Percentiles rank a stretch among this genome's conserved stretches.
Conservation (phyloP, 2,113 vertebrate genomes). For the Leptosomus discolor region DNA sequence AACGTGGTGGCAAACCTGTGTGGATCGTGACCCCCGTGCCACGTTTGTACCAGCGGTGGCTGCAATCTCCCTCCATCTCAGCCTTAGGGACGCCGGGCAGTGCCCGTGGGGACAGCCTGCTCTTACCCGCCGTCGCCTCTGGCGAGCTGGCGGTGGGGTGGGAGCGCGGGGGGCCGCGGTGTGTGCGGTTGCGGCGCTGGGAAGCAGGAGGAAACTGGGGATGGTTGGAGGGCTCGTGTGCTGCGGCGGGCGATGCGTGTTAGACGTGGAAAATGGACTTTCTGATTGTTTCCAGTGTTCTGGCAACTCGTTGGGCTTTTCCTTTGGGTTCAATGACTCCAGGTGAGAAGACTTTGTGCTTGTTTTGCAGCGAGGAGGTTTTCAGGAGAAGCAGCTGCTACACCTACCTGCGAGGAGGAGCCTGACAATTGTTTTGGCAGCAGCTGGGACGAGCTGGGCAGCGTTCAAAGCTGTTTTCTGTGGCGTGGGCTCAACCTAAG, state of each 20-base stretch:
- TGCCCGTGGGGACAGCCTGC: background rate
- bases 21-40: background rate
- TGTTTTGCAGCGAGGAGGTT: background rate
- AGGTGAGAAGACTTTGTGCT: background rate
- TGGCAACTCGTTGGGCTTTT: background rate
- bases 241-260: fast-evolving
- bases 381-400: background rate
- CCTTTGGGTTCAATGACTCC: background rate
- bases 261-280: background rate
- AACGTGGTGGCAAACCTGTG: fast-evolving
- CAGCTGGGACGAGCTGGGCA: background rate
- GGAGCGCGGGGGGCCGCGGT: fast-evolving
- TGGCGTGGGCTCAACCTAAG: background rate
- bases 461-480: background rate
- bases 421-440: background rate
- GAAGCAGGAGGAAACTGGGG: background rate
- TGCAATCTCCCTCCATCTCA: fast-evolving
- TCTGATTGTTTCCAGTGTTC: background rate
- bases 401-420: background rate
- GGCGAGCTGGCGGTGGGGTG: too few species aligned
- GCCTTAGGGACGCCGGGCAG: fast-evolving
- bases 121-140: background rate
- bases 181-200: fast-evolving
- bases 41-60: fast-evolving
- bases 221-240: background rate